Percentiles rank a stretch among this genome's conserved stretches.
Conservation (phyloP, 2,888 invertebrate species). For the Nipponacmea schrenckii region DNA sequence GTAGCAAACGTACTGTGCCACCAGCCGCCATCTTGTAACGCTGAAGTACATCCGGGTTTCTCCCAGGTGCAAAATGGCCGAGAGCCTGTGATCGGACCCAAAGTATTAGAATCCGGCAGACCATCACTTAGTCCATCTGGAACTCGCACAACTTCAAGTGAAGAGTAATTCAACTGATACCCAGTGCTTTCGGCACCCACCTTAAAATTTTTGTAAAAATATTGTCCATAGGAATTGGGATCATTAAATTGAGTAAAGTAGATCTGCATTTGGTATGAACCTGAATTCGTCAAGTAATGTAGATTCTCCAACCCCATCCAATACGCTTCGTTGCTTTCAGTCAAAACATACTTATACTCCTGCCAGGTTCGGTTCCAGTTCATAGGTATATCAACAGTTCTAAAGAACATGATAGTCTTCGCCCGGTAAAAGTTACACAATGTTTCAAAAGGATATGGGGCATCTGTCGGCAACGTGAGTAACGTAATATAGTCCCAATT, state of each 20-base stretch:
- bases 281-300: neutral
- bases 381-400: neutral
- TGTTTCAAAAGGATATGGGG: neutral
- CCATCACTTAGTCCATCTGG: neutral
- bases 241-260: neutral
- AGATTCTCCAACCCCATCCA: neutral
- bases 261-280: neutral
- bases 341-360: neutral
- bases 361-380: neutral
- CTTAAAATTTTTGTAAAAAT: neutral
- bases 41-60: neutral
- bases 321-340: neutral
- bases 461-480: neutral
- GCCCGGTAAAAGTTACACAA: neutral
- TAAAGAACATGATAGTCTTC: neutral
- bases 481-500: neutral
- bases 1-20: neutral
- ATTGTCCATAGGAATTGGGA: neutral
- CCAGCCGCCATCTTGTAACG: neutral
- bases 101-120: neutral
- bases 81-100: neutral
- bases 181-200: neutral
- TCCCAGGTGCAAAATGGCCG: neutral
- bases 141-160: neutral
- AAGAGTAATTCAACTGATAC: neutral